These are phyloP conservation scores for Ophion ventricosus DNA, from an alignment of 2,888 invertebrate species.

Conservation along the genomic window DNA sequence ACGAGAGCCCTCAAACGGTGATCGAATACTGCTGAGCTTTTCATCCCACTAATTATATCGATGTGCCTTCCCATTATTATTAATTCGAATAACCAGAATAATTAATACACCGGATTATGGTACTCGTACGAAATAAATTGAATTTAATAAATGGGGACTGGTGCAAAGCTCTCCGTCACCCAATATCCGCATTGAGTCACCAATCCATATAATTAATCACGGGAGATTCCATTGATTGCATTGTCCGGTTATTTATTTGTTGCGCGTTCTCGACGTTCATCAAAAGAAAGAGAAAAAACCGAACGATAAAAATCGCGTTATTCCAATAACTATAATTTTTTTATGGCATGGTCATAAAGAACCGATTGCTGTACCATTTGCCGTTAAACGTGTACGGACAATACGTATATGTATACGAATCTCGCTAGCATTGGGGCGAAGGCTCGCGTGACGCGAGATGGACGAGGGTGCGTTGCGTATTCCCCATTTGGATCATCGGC, in stretches of 20 bases:
- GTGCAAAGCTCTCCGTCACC: slow-evolving; percentile 5
- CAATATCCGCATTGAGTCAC: slow-evolving; percentile 36
- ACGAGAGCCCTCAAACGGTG: not conserved
- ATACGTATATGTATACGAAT: too few species aligned
- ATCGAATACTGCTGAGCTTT: not conserved
- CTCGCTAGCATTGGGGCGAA: not conserved
- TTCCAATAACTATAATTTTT: slow-evolving; percentile 12
- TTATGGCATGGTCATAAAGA: not conserved
- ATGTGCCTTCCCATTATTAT: not conserved
- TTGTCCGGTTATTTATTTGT: not conserved
- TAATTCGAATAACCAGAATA: not conserved
- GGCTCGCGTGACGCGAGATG: slow-evolving; percentile 53
- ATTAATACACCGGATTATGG: not conserved
- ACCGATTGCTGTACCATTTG: not conserved
- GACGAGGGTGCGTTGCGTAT: slow-evolving; percentile 28
- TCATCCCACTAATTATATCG: not conserved
- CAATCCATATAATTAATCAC: slow-evolving; percentile 45
- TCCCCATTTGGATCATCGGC: slow-evolving; percentile 41
- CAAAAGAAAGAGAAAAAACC: not conserved
- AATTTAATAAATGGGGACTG: slow-evolving; percentile 20
- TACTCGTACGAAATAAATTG: slow-evolving; percentile 4
- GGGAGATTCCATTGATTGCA: not conserved
- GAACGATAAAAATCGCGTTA: not conserved
- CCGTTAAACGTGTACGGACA: not conserved
- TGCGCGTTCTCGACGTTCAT: not conserved